Evolutionary conservation across 2,113 vertebrate genomes (phyloP).

Genomic region (Zosterops pallidus): DNA sequence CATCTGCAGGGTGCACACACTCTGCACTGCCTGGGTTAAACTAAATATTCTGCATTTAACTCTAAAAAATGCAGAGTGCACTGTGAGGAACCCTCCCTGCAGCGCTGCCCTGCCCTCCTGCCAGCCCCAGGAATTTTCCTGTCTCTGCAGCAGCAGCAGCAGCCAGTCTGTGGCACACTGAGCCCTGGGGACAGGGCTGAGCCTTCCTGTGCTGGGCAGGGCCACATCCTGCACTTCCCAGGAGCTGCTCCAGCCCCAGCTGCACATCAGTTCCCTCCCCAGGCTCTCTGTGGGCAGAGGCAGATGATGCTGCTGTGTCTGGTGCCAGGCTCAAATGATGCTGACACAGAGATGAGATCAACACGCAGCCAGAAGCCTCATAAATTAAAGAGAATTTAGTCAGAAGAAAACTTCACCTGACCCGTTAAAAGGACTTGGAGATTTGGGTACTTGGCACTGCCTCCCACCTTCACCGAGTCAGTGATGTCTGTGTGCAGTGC

Average conservation of each 20-base stretch:
- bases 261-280: not conserved
- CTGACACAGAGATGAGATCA: not conserved
- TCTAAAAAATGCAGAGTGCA: not conserved
- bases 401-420: not conserved
- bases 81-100: not conserved
- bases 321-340: not conserved
- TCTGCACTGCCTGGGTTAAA: not conserved
- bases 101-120: not conserved
- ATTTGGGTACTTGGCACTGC: rapidly evolving
- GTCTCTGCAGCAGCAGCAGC: not conserved
- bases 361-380: not conserved
- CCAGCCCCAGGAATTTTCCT: not conserved
- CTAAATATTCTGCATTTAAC: not conserved
- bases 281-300: not conserved
- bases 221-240: not conserved
- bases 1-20: not conserved
- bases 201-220: not conserved
- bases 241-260: not conserved
- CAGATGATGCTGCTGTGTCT: not conserved
- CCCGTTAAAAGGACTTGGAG: not conserved
- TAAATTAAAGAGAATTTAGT: not conserved
- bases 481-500: rapidly evolving
- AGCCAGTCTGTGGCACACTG: not conserved
- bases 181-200: not conserved
- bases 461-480: not conserved